Evolutionary conservation across 2,888 invertebrate species (phyloP), one percentile per base, ranked within the genome.

Genomic region (Drosophila lacicola): DNA sequence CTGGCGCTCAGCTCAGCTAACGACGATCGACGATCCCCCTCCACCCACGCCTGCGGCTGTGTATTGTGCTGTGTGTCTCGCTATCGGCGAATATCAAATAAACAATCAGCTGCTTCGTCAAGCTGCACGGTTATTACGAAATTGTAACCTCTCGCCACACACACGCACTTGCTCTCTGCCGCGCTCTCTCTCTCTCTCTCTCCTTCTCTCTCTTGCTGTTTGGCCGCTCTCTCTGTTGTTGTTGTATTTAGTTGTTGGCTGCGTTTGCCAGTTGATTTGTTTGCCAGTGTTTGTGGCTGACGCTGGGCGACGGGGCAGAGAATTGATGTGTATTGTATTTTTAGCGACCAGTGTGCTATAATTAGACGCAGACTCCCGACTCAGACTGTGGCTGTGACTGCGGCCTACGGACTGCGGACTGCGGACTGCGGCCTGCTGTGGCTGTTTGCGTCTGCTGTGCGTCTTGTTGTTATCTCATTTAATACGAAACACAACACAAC

Each of bases 261-360:
- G 36, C n/a, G 36, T 55, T 68, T 57, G 74, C 37, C 47, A 51
- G 64, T 78, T 58, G 62, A 45, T 68, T 60, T 77, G 82, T 82
- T 86, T 86, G 87, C 68, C 66, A 62, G 58, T 83, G 82, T 76
- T 84, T 75, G 76, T 67, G 74, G 55, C 42, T 44, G 50, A 25
- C 34, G 58, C 51, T 62, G 60, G 65, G 61, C 56, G 49, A 41
- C 51, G 39, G 53, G 33, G 39, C 53, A 29, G 29, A 29, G 54
- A 66, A 62, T 63, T 78, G 53, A 62, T 77, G 50, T 61, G 70
- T 62, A 67, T 63, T 74, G 65, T 83, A 82, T 87, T 87, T 82
- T 78, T 82, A 82, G 82, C 81, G 57, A 44, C 39, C 58, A 65
- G 33, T 63, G 74, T 53, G 55, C 81, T 86, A 81, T 86, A 80